These are phyloP conservation scores for Petrocephalus sullivani DNA, from an alignment of 2,797 vertebrate species.

Conservation along the genomic window DNA sequence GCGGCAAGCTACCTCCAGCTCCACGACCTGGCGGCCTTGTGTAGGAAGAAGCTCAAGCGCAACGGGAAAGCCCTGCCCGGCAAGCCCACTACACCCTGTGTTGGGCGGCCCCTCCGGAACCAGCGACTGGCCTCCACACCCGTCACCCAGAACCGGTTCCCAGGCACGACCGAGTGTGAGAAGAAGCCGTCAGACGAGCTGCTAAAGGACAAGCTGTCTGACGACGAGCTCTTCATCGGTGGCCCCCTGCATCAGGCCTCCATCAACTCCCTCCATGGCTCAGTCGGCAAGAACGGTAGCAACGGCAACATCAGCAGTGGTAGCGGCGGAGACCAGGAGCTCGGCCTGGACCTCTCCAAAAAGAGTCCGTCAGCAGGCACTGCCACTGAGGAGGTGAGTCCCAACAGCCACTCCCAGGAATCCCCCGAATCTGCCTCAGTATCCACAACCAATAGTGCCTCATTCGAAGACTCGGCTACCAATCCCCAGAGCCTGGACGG, in stretches of 20 bases:
- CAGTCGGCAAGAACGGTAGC: conserved; percentile 56
- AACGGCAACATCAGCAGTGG: conserved; percentile 56
- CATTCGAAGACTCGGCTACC: conserved; percentile 59
- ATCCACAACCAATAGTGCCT: conserved; percentile 80
- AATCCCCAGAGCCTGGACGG: conserved; percentile 53
- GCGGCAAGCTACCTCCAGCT: conserved; percentile 92
- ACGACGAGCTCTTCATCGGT: conserved; percentile 70
- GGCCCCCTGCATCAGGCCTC: conserved; percentile 62
- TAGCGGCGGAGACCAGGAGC: conserved; percentile 66
- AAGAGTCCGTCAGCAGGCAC: conserved; percentile 75
- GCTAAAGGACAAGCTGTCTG: conserved; percentile 68
- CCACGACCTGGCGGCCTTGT: conserved; percentile 78
- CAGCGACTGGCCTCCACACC: conserved; percentile 74
- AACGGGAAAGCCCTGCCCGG: conserved; percentile 65
- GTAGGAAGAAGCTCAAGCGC: conserved; percentile 79
- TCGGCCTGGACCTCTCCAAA: conserved; percentile 81
- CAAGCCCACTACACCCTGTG: conserved; percentile 57
- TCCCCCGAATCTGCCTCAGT: conserved; percentile 73
- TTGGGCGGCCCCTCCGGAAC: conserved; percentile 67
- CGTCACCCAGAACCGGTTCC: conserved; percentile 69
- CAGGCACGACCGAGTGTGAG: conserved; percentile 59
- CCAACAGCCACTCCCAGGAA: conserved; percentile 69
- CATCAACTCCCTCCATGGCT: conserved; percentile 59
- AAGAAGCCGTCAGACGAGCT: conserved; percentile 67
- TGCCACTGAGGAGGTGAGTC: conserved; percentile 69